Evolutionary conservation across 2,113 vertebrate species (phyloP).

Genomic region (Rhinichthys klamathensis): DNA sequence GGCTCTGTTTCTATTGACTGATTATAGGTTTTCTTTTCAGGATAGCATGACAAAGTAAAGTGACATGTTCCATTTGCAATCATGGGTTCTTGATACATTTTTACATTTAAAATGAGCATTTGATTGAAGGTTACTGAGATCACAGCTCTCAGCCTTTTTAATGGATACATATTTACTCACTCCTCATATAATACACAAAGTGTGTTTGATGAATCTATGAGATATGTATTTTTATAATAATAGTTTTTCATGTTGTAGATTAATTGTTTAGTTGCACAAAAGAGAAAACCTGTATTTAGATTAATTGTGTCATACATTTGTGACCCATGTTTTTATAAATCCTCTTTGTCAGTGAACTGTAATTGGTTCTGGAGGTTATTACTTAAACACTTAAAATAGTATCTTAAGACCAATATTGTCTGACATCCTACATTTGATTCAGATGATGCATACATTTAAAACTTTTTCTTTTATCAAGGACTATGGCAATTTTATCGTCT

Average conservation of each 20-base stretch:
- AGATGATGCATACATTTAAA: slow-evolving; percentile 2
- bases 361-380: background rate
- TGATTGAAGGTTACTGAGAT: background rate
- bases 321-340: slow-evolving; percentile 19
- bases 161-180: slow-evolving; percentile 18
- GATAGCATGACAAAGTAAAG: background rate
- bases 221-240: slow-evolving; percentile 43
- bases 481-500: background rate
- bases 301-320: background rate
- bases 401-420: background rate
- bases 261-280: slow-evolving; percentile 22
- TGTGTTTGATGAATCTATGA: slow-evolving; percentile 27
- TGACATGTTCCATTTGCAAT: background rate
- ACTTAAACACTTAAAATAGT: background rate
- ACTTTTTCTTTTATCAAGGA: background rate
- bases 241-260: slow-evolving; percentile 44
- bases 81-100: background rate
- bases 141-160: background rate
- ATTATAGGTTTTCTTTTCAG: background rate
- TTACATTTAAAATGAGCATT: background rate
- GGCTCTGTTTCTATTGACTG: slow-evolving; percentile 47
- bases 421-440: background rate
- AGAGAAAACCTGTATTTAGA: background rate
- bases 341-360: background rate
- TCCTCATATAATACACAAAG: slow-evolving; percentile 2